Conservation (phyloP, 1,140 invertebrate species). For the Potamilus streckersoni region DNA sequence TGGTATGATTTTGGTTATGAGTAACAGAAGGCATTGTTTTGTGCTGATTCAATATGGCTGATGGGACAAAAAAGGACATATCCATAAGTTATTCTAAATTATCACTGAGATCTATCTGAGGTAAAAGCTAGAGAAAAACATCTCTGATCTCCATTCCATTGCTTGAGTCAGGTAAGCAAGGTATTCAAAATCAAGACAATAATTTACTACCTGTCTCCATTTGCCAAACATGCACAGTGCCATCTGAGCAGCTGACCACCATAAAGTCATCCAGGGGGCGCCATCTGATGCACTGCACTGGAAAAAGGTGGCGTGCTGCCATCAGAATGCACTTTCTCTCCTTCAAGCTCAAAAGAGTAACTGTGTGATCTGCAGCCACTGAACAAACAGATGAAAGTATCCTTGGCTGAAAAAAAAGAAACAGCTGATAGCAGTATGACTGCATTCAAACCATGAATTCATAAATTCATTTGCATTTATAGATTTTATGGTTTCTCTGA, state of each 20-base stretch:
- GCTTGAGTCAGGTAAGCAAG: too few species aligned
- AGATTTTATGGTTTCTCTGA: too few species aligned
- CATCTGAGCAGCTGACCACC: slow-evolving; percentile 97
- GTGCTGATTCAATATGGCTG: too few species aligned
- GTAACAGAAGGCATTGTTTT: too few species aligned
- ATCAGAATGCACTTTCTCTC: slow-evolving; percentile 96
- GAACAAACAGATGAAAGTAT: slow-evolving; percentile 96
- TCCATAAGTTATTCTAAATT: too few species aligned
- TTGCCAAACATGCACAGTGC: slow-evolving; percentile 99
- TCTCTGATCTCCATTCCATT: too few species aligned
- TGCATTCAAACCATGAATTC: neutral
- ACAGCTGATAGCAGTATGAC: neutral
- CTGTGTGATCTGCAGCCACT: slow-evolving; percentile 97
- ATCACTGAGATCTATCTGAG: too few species aligned
- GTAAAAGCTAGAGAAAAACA: too few species aligned
- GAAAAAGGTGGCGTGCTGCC: slow-evolving; percentile 96
- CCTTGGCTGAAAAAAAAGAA: slow-evolving; percentile 76
- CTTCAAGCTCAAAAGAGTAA: slow-evolving; percentile 90
- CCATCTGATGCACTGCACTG: slow-evolving; percentile 97
- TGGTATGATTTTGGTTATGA: too few species aligned
- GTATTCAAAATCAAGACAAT: too few species aligned
- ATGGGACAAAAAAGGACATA: too few species aligned
- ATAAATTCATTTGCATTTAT: neutral
- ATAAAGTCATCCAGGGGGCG: slow-evolving; percentile 97
- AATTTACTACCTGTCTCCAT: slow-evolving; percentile 92